Conservation (phyloP, 2,888 invertebrate genomes). For the Dorcus hopei region DNA sequence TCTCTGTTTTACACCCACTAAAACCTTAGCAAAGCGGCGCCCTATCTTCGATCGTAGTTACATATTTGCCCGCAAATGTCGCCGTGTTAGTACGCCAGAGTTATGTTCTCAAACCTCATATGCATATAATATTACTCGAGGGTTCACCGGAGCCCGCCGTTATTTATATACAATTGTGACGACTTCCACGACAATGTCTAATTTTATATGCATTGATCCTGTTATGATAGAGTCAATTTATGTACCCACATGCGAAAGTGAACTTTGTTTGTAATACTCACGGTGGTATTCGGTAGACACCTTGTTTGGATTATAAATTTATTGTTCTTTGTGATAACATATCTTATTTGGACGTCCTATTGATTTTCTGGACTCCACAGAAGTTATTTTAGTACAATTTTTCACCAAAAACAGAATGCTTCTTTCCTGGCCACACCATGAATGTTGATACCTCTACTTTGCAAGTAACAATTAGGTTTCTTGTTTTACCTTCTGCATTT, state of each 20-base stretch:
- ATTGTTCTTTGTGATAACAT: no score
- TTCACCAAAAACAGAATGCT: no score
- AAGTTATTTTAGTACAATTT: no score
- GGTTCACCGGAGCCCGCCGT: conserved; percentile 20
- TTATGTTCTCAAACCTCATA: conserved; percentile 21
- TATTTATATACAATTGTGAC: conserved; percentile 17
- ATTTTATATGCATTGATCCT: conserved; percentile 16
- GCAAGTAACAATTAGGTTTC: no score
- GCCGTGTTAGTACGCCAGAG: conserved; percentile 18
- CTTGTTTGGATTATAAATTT: no score
- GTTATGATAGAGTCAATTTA: conserved; percentile 12
- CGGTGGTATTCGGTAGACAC: no score
- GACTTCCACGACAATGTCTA: conserved; percentile 12
- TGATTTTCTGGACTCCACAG: no score
- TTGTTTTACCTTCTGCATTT: no score
- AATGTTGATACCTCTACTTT: no score
- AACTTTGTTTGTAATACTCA: background rate
- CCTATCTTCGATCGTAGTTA: conserved; percentile 22
- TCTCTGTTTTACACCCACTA: conserved; percentile 26
- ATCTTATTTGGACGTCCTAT: no score
- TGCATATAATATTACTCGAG: conserved; percentile 19
- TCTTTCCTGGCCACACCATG: no score
- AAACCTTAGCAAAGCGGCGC: conserved; percentile 17
- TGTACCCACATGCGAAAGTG: conserved; percentile 5
- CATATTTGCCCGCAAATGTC: conserved; percentile 23